A percentile compares a stretch with the other conserved stretches of the same genome.
Conservation (phyloP, 2,888 invertebrate species). For the Buathra laborator region DNA sequence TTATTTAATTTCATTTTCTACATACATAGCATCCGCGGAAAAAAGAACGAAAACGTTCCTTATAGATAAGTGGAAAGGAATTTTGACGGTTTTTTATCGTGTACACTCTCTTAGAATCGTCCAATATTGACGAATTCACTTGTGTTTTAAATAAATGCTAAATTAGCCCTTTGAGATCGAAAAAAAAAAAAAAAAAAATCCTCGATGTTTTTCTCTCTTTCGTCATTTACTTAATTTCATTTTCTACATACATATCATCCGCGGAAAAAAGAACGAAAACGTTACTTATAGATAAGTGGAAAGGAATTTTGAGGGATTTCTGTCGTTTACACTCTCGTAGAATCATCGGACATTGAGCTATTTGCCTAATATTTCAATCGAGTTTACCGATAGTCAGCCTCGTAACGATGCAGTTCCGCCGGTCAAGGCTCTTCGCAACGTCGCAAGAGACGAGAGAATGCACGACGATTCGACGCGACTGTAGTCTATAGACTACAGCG, state of each 20-base stretch:
- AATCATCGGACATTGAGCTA: constrained; percentile 39
- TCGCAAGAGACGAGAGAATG: neutral
- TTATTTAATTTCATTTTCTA: too few species aligned
- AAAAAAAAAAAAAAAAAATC: too few species aligned
- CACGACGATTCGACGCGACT: constrained; percentile 10
- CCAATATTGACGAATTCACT: too few species aligned
- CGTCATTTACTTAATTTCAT: too few species aligned
- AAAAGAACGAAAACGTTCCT: neutral
- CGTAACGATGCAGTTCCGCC: constrained; percentile 45
- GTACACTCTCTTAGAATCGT: neutral
- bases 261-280: neutral
- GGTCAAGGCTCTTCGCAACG: constrained; percentile 40
- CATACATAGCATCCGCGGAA: too few species aligned
- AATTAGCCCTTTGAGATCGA: too few species aligned
- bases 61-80: neutral
- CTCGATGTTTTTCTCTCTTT: too few species aligned
- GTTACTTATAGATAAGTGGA: neutral
- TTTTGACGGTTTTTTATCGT: neutral
- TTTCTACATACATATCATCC: too few species aligned
- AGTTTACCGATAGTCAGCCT: constrained; percentile 22
- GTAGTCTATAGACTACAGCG: neutral
- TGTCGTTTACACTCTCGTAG: neutral
- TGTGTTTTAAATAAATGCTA: too few species aligned
- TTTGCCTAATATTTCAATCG: constrained; percentile 36
- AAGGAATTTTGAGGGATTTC: neutral